Evolutionary conservation across 2,113 vertebrate genomes (phyloP).

Genomic region (Colossoma macropomum): DNA sequence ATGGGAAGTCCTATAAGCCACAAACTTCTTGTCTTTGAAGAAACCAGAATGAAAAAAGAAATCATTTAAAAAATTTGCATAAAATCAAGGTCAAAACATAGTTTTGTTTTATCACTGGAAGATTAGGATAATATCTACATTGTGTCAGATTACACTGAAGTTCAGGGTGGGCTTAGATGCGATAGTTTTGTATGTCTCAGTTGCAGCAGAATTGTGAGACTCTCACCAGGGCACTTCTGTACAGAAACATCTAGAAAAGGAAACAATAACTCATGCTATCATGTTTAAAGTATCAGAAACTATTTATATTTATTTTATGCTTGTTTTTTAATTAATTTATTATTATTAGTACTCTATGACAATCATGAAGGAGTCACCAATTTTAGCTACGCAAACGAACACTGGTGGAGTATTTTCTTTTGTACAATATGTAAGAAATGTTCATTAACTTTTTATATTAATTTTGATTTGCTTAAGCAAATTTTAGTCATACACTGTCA

Average conservation of each 20-base stretch:
- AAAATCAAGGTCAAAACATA: slow-evolving; percentile 85
- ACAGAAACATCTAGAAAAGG: slow-evolving; percentile 88
- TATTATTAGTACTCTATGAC: slow-evolving; percentile 97
- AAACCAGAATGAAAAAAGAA: slow-evolving; percentile 41
- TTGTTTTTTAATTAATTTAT: slow-evolving; percentile 67
- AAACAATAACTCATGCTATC: slow-evolving; percentile 88
- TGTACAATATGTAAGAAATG: slow-evolving; percentile 99
- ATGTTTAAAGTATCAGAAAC: slow-evolving; percentile 85
- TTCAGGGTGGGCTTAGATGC: slow-evolving; percentile 99
- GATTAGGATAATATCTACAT: slow-evolving; percentile 85
- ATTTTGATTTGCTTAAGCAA: slow-evolving; percentile 98
- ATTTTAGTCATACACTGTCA: slow-evolving; percentile 98
- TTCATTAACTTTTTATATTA: slow-evolving; percentile 99
- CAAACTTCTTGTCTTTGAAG: slow-evolving; percentile 80
- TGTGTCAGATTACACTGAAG: slow-evolving; percentile 96
- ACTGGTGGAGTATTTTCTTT: slow-evolving; percentile 91
- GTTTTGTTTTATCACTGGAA: slow-evolving; percentile 85
- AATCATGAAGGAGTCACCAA: slow-evolving; percentile 98
- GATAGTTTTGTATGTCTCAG: slow-evolving; percentile 99
- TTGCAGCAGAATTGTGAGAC: slow-evolving; percentile 97
- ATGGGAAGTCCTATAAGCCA: slow-evolving; percentile 77
- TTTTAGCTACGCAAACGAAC: slow-evolving; percentile 88
- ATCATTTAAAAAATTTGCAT: slow-evolving; percentile 78
- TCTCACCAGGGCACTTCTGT: slow-evolving; percentile 98
- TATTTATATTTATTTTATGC: slow-evolving; percentile 85